phyloP scores from a whole-genome alignment of 2,113 vertebrate genomes.

The Gulo gulo region DNA sequence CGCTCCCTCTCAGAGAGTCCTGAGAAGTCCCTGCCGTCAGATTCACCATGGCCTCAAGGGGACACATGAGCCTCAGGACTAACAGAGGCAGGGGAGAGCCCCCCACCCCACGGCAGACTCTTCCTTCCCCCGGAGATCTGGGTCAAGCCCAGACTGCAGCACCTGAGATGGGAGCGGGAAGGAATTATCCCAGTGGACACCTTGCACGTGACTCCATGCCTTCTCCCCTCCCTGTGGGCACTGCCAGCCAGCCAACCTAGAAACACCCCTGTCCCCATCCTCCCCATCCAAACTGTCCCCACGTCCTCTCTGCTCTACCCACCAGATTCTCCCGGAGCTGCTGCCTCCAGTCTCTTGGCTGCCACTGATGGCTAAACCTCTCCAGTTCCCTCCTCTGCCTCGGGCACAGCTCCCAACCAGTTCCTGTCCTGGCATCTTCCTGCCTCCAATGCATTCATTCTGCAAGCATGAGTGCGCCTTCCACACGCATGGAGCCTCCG shows the following conservation, averaged over 20 bases:
- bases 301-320: not conserved
- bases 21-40: not conserved
- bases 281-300: not conserved
- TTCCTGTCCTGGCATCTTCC: not conserved
- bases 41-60: not conserved
- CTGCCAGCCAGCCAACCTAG: not conserved
- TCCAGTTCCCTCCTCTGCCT: not conserved
- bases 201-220: not conserved
- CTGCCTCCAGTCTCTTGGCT: not conserved
- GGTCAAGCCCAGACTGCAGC: not conserved
- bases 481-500: not conserved
- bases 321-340: not conserved
- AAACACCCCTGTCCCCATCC: not conserved
- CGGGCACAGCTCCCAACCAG: not conserved
- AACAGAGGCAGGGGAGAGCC: not conserved
- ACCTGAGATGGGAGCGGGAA: not conserved
- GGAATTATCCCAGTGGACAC: not conserved
- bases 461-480: not conserved
- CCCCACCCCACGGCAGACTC: fast-evolving
- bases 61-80: not conserved
- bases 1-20: not conserved
- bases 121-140: not conserved
- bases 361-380: not conserved
- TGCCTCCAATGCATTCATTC: not conserved
- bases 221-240: not conserved